Base-by-base conservation (phyloP, 2,113 vertebrate genomes). In the Rhinopomastus cyanomelas region DNA sequence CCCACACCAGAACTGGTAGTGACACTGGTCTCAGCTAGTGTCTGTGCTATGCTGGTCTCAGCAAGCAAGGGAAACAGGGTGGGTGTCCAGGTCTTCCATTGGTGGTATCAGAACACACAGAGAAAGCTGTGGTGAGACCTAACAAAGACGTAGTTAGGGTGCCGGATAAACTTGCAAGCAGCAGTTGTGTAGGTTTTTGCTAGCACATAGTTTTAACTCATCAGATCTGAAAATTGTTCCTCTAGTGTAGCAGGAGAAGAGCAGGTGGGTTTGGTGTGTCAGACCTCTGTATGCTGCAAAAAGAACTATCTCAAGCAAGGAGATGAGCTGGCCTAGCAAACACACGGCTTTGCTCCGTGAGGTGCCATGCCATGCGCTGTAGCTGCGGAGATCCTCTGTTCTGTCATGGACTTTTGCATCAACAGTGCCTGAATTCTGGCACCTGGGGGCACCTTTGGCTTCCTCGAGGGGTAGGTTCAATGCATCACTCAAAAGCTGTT, bases 231-330 rank as follows among this genome's bases (percentile, higher is more conserved):
- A 11, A 78, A 72, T 52, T 34, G 64, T 71, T 67, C 44, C 18
- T 37, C 10, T 61, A 8, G 10, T 64, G 85, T 56, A 60, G 48
- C 81, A 59, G 26, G 5, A 16, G 42, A 74, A 18, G 21, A 80
- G 22, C 6, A 71, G 4, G 1, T 25, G 68, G 32, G 32, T 59
- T 60, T 1, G 1, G 4, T 72, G 30, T 60, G 17, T 46, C 83
- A 37, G 20, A 61, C 66, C 30, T 69, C 18, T 0, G 0, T 67
- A 56, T 32, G 15, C 9, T 60, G n/a, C 25, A 53, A 79, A 5
- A 48, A 77, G 59, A 67, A 42, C 16, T 3, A 12, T 3, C n/a
- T n/a, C 26, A 69, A 65, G 12, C 17, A 71, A 82, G 34, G 20
- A 44, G 56, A 16, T 67, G 26, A 91, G 29, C 14, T 11, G 85